Evolutionary conservation across 2,888 invertebrate genomes (phyloP).

Genomic region (Chalcosyrphus nemorum): DNA sequence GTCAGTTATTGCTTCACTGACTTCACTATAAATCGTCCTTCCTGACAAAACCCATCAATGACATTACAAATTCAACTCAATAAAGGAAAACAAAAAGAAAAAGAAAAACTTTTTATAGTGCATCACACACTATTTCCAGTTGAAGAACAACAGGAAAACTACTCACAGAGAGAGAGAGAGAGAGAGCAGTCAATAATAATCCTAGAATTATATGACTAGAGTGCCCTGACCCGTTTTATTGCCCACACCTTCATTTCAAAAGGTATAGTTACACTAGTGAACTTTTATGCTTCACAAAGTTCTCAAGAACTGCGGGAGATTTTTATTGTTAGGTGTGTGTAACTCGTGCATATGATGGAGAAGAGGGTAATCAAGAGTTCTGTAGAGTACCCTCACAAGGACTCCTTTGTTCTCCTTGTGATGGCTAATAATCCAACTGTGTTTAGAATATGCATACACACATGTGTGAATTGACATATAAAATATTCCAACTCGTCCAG

Average conservation of each 20-base stretch:
- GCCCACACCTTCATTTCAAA: conserved; percentile 9
- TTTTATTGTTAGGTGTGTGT: conserved; percentile 16
- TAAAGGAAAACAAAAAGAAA: not conserved
- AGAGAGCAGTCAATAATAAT: conserved; percentile 24
- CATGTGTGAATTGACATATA: not conserved
- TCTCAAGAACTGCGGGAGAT: conserved; percentile 35
- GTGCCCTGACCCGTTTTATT: conserved; percentile 32
- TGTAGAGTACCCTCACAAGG: not conserved
- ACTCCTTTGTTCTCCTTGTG: not conserved
- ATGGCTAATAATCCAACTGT: conserved; percentile 4
- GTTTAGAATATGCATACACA: not conserved
- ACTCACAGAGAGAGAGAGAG: not conserved
- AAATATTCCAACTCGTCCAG: not conserved
- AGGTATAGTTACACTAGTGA: conserved; percentile 26
- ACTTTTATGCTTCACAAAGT: conserved; percentile 34
- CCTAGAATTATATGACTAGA: not conserved
- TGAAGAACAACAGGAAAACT: not conserved
- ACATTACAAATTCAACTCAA: not conserved
- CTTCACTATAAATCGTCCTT: not conserved
- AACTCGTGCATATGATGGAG: not conserved
- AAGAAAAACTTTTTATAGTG: conserved; percentile 22
- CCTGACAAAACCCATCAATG: not conserved
- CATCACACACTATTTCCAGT: not conserved
- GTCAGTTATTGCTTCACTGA: not conserved
- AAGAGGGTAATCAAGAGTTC: conserved; percentile 14